Evolutionary conservation across 2,113 vertebrate species (phyloP).

Genomic region (Ivindomyrus marchei): DNA sequence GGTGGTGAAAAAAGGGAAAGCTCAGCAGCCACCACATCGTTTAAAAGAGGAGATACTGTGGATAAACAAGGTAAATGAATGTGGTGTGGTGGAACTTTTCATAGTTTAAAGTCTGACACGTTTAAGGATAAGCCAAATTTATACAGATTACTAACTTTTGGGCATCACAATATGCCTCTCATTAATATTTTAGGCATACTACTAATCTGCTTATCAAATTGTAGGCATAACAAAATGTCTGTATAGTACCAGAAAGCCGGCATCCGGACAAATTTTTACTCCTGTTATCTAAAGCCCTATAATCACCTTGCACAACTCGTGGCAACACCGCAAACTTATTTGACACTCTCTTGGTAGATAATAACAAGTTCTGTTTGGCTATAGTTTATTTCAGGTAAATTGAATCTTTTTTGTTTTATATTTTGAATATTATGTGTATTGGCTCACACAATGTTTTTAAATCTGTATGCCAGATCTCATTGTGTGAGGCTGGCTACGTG

Average conservation of each 20-base stretch:
- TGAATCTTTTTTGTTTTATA: not conserved
- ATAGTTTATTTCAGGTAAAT: not conserved
- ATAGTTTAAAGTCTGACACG: too few relatives aligned
- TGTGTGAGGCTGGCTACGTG: not conserved
- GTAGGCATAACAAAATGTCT: not conserved
- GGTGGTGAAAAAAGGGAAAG: too few relatives aligned
- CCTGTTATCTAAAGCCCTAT: not conserved
- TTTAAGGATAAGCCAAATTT: too few relatives aligned
- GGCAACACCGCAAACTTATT: not conserved
- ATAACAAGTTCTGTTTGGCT: not conserved
- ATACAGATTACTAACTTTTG: too few relatives aligned
- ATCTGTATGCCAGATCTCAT: not conserved
- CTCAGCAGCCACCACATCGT: too few relatives aligned
- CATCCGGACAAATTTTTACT: not conserved
- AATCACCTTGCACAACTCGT: not conserved
- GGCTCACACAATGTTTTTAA: too few relatives aligned
- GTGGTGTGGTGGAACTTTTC: too few relatives aligned
- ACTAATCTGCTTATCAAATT: not conserved
- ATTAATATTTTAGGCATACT: too few relatives aligned
- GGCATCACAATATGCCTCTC: too few relatives aligned
- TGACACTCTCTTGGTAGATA: not conserved
- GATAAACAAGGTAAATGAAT: too few relatives aligned
- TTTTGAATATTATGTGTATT: not conserved
- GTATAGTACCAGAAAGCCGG: not conserved
- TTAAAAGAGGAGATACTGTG: too few relatives aligned